phyloP scores from a whole-genome alignment of 1,140 invertebrate species.

The Halictus rubicundus region DNA sequence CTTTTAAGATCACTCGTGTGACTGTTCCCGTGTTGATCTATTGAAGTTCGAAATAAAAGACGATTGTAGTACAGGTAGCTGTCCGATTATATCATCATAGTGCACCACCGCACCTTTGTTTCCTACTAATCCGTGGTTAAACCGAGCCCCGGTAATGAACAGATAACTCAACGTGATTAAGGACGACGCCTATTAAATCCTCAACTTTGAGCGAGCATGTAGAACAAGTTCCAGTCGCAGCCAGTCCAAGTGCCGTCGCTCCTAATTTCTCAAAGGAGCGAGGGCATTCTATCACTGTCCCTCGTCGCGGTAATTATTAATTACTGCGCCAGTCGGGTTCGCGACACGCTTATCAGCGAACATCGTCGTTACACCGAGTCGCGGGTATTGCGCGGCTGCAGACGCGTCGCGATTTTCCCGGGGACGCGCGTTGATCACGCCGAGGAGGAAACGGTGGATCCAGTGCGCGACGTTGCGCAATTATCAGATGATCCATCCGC shows the following conservation, averaged over 20 bases:
- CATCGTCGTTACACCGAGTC: constrained; percentile 1
- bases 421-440: neutral
- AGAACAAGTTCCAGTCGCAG: neutral
- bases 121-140: no score
- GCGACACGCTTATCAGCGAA: constrained; percentile 20
- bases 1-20: no score
- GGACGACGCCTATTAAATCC: neutral
- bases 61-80: no score
- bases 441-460: constrained; percentile 21
- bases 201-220: neutral
- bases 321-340: neutral
- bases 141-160: no score
- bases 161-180: neutral
- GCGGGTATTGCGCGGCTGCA: neutral
- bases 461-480: constrained; percentile 42
- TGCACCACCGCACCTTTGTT: no score
- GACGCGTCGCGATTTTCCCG: no score
- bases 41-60: no score
- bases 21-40: no score
- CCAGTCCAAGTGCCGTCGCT: neutral
- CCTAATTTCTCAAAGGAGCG: neutral
- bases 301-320: constrained; percentile 4
- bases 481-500: constrained; percentile 39
- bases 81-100: no score
- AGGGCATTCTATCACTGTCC: neutral